Conservation (phyloP, 2,113 vertebrate species). For the Corydoras maculifer region DNA sequence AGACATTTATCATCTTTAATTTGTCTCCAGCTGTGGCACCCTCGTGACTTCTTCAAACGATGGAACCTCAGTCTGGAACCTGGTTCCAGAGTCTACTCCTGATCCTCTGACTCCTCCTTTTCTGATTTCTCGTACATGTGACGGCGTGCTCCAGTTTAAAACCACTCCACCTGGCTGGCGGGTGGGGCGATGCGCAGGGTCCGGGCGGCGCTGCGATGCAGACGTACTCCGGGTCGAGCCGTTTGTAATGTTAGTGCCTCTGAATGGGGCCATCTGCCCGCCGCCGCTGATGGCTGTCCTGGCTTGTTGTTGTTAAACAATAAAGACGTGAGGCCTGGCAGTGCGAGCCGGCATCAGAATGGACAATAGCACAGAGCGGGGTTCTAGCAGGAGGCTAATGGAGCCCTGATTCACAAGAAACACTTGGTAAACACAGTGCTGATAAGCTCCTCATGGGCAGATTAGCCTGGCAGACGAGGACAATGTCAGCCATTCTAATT, state of each 20-base stretch:
- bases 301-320: conserved; percentile 45
- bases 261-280: conserved; percentile 46
- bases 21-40: too few relatives aligned
- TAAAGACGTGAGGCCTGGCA: conserved; percentile 44
- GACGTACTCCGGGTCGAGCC: conserved; percentile 14
- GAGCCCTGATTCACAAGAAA: conserved; percentile 16
- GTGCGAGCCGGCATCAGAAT: conserved; percentile 39
- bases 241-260: conserved; percentile 31
- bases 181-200: neutral
- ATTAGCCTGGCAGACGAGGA: conserved; percentile 38
- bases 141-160: too few relatives aligned
- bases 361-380: conserved; percentile 30
- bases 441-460: conserved; percentile 36
- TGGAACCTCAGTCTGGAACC: too few relatives aligned
- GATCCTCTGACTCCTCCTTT: too few relatives aligned
- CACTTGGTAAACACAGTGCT: conserved; percentile 37
- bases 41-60: too few relatives aligned
- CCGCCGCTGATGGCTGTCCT: conserved; percentile 45
- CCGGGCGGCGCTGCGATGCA: conserved; percentile 1
- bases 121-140: too few relatives aligned
- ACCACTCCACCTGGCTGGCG: too few relatives aligned
- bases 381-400: conserved; percentile 27
- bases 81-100: too few relatives aligned
- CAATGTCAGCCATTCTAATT: conserved; percentile 44
- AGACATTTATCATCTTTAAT: too few relatives aligned